Percentiles rank a stretch among this genome's conserved stretches.
These are phyloP conservation scores for Eurosta solidaginis DNA, from an alignment of 1,140 invertebrate species.

Conservation along the genomic window DNA sequence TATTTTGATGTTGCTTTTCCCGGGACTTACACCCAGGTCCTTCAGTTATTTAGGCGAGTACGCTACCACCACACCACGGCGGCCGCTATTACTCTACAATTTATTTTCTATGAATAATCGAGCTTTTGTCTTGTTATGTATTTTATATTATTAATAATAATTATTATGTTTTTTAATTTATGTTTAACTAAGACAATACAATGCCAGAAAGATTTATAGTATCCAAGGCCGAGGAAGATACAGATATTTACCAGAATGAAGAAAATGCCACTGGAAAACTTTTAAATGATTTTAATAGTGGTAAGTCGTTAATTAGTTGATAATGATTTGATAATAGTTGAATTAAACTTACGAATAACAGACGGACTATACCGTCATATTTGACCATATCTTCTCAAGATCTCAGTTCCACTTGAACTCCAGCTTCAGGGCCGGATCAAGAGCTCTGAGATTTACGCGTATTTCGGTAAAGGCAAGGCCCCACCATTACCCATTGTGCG, in stretches of 20 bases:
- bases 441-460: too few species aligned
- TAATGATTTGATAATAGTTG: not conserved
- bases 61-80: too few species aligned
- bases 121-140: not conserved
- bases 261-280: slow-evolving; percentile 54
- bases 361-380: not conserved
- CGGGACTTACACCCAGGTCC: not conserved
- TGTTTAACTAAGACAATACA: not conserved
- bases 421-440: too few species aligned
- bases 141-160: not conserved
- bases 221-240: slow-evolving; percentile 54
- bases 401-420: not conserved
- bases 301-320: not conserved
- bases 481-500: too few species aligned
- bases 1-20: too few species aligned
- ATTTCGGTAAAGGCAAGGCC: too few species aligned
- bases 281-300: slow-evolving; percentile 46
- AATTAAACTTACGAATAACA: not conserved
- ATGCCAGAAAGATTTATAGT: slow-evolving; percentile 59
- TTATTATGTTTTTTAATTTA: not conserved
- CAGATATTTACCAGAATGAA: slow-evolving; percentile 51
- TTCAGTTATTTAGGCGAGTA: not conserved
- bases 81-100: too few species aligned
- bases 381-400: not conserved
- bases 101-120: not conserved